Percentiles rank a stretch among this genome's conserved stretches.
These are phyloP conservation scores for Sturnira hondurensis DNA, from an alignment of 2,113 vertebrate species.

Conservation along the genomic window DNA sequence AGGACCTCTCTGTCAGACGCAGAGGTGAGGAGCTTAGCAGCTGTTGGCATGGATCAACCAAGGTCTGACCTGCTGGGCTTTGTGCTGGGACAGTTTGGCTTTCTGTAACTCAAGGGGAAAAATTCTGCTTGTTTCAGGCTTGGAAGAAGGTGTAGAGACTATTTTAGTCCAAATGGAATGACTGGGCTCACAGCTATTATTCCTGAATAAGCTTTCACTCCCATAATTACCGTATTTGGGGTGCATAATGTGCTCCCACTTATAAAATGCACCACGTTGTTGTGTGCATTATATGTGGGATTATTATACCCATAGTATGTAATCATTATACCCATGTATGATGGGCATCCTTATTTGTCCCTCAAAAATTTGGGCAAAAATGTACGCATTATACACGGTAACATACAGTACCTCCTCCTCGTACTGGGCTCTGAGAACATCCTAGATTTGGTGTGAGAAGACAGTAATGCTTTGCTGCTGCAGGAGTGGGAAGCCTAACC, in stretches of 20 bases:
- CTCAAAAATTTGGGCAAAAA: too few species aligned
- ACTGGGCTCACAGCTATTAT: not conserved
- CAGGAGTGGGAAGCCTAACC: not conserved
- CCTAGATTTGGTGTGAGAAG: not conserved
- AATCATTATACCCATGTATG: too few species aligned
- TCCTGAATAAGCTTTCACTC: not conserved
- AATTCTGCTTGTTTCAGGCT: not conserved
- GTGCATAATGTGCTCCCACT: too few species aligned
- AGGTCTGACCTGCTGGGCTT: not conserved
- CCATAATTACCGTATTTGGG: not conserved
- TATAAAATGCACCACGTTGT: too few species aligned
- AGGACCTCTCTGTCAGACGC: not conserved
- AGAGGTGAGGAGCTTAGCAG: not conserved
- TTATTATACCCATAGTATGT: too few species aligned
- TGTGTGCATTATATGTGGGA: too few species aligned
- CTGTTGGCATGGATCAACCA: not conserved
- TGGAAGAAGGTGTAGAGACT: not conserved
- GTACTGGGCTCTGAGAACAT: not conserved
- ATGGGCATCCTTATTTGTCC: too few species aligned
- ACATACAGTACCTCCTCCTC: not conserved
- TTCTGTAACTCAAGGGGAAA: not conserved
- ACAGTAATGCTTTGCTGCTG: not conserved
- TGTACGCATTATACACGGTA: too few species aligned
- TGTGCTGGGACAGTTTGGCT: not conserved
- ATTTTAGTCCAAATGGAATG: constrained; percentile 24